phyloP scores from a whole-genome alignment of 2,888 invertebrate species.

The Allygus modestus region DNA sequence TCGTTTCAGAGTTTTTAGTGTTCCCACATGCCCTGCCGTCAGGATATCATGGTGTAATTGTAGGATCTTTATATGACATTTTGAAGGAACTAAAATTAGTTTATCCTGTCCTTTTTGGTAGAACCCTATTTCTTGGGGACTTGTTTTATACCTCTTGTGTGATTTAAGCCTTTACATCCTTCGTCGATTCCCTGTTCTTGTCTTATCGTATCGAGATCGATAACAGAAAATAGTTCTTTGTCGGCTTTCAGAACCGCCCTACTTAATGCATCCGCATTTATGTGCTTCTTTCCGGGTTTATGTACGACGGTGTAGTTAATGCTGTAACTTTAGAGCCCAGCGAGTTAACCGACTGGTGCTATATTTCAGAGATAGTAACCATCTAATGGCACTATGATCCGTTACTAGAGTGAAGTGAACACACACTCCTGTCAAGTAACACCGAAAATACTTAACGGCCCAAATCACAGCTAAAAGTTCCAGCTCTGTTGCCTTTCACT shows the following conservation, averaged over 20 bases:
- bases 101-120: not conserved
- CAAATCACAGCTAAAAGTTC: constrained; percentile 71
- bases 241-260: too few species aligned
- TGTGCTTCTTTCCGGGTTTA: too few species aligned
- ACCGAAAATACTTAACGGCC: too few species aligned
- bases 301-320: constrained; percentile 63
- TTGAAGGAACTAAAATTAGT: constrained; percentile 4
- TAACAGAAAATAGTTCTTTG: not conserved
- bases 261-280: too few species aligned
- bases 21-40: constrained; percentile 70
- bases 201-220: constrained; percentile 12
- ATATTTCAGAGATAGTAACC: constrained; percentile 65
- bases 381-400: constrained; percentile 65
- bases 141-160: constrained; percentile 1
- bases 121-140: not conserved
- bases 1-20: constrained; percentile 68
- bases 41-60: constrained; percentile 68
- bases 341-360: too few species aligned
- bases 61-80: constrained; percentile 34
- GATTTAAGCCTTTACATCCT: constrained; percentile 10
- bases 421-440: constrained; percentile 34
- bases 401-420: constrained; percentile 62
- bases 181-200: too few species aligned
- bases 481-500: constrained; percentile 69
- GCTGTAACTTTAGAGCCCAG: constrained; percentile 62